A percentile compares a stretch with the other conserved stretches of the same genome.
phyloP scores from a whole-genome alignment of 2,888 invertebrate genomes.

The Heliconius ethilla region DNA sequence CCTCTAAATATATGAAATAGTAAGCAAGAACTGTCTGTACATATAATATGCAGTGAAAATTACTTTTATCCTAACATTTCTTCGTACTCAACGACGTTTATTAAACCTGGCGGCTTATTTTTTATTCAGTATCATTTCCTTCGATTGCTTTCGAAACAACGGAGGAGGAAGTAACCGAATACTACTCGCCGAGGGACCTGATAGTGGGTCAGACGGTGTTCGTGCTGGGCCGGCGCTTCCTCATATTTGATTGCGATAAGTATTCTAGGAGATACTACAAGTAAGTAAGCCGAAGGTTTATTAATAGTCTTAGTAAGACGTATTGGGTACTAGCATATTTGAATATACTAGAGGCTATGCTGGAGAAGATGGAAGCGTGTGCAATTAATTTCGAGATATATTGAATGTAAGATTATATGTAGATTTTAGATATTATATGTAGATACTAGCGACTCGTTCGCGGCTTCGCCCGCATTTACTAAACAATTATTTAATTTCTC shows the following conservation, averaged over 20 bases:
- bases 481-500: too few relatives aligned
- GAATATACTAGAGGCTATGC: not conserved
- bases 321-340: not conserved
- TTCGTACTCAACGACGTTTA: slow-evolving; percentile 30
- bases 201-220: slow-evolving; percentile 87
- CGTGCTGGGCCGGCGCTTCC: slow-evolving; percentile 86
- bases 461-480: too few relatives aligned
- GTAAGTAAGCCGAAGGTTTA: slow-evolving; percentile 50
- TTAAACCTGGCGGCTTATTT: slow-evolving; percentile 29
- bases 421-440: too few relatives aligned
- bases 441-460: too few relatives aligned
- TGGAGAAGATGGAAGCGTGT: not conserved
- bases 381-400: not conserved
- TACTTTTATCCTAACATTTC: slow-evolving; percentile 2
- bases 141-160: slow-evolving; percentile 86
- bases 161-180: slow-evolving; percentile 88
- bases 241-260: slow-evolving; percentile 89
- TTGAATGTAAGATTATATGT: not conserved
- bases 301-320: not conserved
- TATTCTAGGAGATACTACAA: slow-evolving; percentile 90
- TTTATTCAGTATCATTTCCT: slow-evolving; percentile 81
- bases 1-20: not conserved
- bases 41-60: slow-evolving; percentile 21
- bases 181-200: slow-evolving; percentile 90
- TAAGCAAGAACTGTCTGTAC: not conserved